These are phyloP conservation scores for Axinella damicornis DNA, from an alignment of 37 sponge, comb jelly and placozoan genomes.

Conservation along the genomic window DNA sequence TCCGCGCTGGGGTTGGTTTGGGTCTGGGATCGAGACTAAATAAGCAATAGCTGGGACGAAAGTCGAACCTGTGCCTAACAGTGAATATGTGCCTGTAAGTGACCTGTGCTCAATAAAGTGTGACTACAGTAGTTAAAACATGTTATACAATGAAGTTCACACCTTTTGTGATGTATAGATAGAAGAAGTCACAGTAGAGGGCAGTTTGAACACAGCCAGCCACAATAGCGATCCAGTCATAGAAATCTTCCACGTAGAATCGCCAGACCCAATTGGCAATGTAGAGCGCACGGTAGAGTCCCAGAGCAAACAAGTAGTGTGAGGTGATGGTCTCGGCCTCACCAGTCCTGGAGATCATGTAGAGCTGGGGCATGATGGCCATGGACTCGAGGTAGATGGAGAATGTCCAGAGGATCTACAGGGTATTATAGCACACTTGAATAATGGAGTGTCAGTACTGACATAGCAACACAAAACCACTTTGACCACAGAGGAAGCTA, in stretches of 20 bases:
- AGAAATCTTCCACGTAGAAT: conserved; percentile 94
- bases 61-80: too few relatives aligned
- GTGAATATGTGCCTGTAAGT: too few relatives aligned
- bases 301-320: conserved; percentile 98
- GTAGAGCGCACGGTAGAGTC: conserved; percentile 94
- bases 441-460: too few relatives aligned
- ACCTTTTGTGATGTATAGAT: conserved; percentile 99
- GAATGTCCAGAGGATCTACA: conserved; percentile 99
- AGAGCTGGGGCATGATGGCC: conserved; percentile 98
- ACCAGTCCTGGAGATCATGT: conserved; percentile 99
- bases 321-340: conserved; percentile 99
- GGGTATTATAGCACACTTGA: not conserved
- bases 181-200: conserved; percentile 99
- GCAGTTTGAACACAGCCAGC: conserved; percentile 98
- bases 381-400: conserved; percentile 98
- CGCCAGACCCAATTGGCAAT: conserved; percentile 97
- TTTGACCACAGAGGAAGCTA: too few relatives aligned
- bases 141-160: not conserved
- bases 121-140: not conserved
- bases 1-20: too few relatives aligned
- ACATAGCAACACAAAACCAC: too few relatives aligned
- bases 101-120: too few relatives aligned
- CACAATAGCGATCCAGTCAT: conserved; percentile 95
- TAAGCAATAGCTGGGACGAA: too few relatives aligned
- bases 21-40: too few relatives aligned